Conservation (phyloP, 2,888 invertebrate species). For the Megaustenia siamemsis region DNA sequence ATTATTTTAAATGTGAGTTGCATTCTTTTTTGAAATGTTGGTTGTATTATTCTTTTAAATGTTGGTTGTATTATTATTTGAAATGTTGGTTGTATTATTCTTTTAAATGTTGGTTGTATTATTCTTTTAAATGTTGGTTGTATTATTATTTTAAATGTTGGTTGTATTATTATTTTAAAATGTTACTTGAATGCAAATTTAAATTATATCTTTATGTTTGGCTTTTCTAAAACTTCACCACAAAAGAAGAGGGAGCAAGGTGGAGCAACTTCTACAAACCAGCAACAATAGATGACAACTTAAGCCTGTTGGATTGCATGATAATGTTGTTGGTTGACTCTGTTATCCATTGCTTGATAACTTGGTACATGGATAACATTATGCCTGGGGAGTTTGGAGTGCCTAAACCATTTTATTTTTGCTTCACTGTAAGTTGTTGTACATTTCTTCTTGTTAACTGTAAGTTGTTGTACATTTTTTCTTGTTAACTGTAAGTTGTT, state of each 20-base stretch:
- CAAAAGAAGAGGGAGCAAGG: constrained; percentile 74
- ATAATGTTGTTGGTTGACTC: constrained; percentile 87
- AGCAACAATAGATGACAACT: constrained; percentile 85
- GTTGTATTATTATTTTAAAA: not conserved
- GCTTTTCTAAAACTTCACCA: not conserved
- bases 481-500: no score
- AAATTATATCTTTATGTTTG: no score
- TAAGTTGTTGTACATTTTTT: not conserved
- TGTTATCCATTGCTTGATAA: constrained; percentile 86
- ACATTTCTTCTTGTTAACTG: not conserved
- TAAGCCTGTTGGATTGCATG: constrained; percentile 84
- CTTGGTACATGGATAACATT: constrained; percentile 92
- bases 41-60: not conserved
- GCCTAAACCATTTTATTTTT: constrained; percentile 90
- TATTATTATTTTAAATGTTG: not conserved
- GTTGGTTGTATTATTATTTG: not conserved
- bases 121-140: no score
- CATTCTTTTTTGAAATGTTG: not conserved
- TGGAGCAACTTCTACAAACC: constrained; percentile 80
- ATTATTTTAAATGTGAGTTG: not conserved
- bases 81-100: not conserved
- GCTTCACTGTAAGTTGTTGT: constrained; percentile 83
- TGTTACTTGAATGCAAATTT: not conserved
- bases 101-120: not conserved
- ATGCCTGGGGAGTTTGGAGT: constrained; percentile 92